Evolutionary conservation across 2,888 invertebrate species (phyloP), one percentile per base, ranked within the genome.

Genomic region (Drosophila rubida): DNA sequence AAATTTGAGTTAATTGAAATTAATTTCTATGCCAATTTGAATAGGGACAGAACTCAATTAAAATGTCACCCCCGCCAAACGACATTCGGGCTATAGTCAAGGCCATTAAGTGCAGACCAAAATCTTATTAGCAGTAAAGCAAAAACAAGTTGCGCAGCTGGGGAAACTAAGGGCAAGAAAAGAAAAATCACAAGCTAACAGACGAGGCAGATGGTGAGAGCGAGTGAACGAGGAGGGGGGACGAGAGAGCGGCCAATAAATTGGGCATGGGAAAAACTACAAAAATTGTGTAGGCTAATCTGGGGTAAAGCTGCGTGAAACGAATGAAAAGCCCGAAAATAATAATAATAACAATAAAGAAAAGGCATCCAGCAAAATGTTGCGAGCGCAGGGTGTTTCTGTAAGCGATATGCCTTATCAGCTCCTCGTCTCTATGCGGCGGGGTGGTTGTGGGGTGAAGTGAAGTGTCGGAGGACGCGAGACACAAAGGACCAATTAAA

Each of bases 401-500:
- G 66, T 55, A 65, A 79, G 69, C 87, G 82, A 87, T 85, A 85
- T 75, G 71, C 73, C 87, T 87, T 85, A 85, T 85, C 87, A 72
- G 73, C 64, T 60, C 41, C 42, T 27, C 44, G 49, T 9, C 6
- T 25, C 6, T 6, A 25, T 25, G 25, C 25, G 25, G 25, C n/a
- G 35, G 39, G 41, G 50, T 39, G 16, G n/a, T 11, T 32, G 32
- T 32, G 32, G 51, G 8, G 1, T 2, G 35, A 7, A 32, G 7
- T 16, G 16, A 80, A 73, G 69, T 77, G 77, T 66, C 69, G 64
- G 66, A 79, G 70, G 59, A 66, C 49, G 58, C 50, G 65, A 82
- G 86, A 86, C 89, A 87, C 89, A 88, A 85, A 88, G 87, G 87
- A 87, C 89, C 89, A 89, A 88, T 89, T 89, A 87, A 83, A 89